Base-by-base conservation (phyloP, 1,140 invertebrate species). In the Pectinophora gossypiella region DNA sequence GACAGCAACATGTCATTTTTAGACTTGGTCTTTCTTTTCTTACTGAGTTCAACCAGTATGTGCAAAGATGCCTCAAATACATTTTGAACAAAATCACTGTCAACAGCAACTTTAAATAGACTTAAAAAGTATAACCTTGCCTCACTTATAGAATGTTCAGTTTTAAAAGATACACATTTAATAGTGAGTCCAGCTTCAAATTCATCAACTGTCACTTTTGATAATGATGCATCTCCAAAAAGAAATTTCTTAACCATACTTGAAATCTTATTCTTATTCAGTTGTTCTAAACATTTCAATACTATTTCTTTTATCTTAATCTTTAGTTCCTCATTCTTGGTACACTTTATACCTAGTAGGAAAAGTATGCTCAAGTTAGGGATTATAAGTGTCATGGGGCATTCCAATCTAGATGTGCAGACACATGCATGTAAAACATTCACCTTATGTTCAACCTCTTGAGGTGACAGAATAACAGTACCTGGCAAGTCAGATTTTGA, bases 361-460 rank as follows among this genome's bases (percentile, higher is more conserved):
- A 79, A 87, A 23, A 89, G 61, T 20, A 79, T 15, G 62, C 74
- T 69, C 18, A 88, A 46, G 54, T 87, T 84, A 22, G 67, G 62
- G 20, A 49, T 48, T 22, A 86, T 51, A 27, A 82, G 46, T 50
- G 61, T 20, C 23, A 55, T 19, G 36, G 73, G 67, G 45, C 74
- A 68, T 27, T 80, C 67, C 47, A 79, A 27, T 60, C 76, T 79
- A 6, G 58, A 54, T 3, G 62, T 60, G 52, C 63, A 66, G 50
- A 86, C 72, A 63, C 76, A 83, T 5, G 78, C 70, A 82, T 89
- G 75, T 35, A 89, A 53, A 44, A 89, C 57, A 44, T 85, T 72
- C 20, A 89, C 51, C 49, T 69, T 82, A 36, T 85, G 79, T 56
- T 82, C 70, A 13, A 90, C 62, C 67, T 88, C 82, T 59, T 82